Percentiles rank a stretch among this genome's conserved stretches.
Evolutionary conservation across 2,888 invertebrate species (phyloP).

Genomic region (Oeneis ivallda): DNA sequence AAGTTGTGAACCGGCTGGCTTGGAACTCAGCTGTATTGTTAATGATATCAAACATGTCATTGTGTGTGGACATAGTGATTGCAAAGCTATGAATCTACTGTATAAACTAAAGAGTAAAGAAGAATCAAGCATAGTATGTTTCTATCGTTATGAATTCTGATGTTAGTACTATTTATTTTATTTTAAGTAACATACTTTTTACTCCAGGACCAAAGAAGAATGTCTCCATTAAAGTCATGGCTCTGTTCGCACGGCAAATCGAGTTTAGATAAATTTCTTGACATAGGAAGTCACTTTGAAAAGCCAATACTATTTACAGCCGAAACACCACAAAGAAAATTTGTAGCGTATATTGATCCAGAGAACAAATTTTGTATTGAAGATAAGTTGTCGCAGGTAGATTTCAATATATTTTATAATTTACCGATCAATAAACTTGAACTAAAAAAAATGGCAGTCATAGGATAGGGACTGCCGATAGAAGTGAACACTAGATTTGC

Average conservation of each 20-base stretch:
- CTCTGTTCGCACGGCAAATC: constrained; percentile 91
- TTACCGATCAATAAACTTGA: not conserved
- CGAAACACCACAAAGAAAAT: constrained; percentile 92
- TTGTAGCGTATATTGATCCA: constrained; percentile 96
- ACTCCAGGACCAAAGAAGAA: constrained; percentile 86
- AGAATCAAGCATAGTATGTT: constrained; percentile 81
- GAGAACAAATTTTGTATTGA: constrained; percentile 93
- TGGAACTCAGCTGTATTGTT: constrained; percentile 96
- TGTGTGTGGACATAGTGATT: constrained; percentile 98
- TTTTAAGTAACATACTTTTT: constrained; percentile 35
- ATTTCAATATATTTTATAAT: not conserved
- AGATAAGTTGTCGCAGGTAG: constrained; percentile 96
- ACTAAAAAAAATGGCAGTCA: too few species aligned
- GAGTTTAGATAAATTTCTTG: constrained; percentile 91
- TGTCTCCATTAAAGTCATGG: constrained; percentile 96
- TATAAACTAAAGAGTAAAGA: constrained; percentile 90
- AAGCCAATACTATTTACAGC: constrained; percentile 92
- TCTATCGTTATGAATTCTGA: not conserved
- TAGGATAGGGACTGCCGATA: too few species aligned
- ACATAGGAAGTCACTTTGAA: constrained; percentile 83
- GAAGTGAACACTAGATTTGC: too few species aligned
- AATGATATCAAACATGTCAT: constrained; percentile 96
- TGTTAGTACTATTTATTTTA: not conserved
- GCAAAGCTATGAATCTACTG: constrained; percentile 97
- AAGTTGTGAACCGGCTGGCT: constrained; percentile 96